phyloP scores from a whole-genome alignment of 2,888 invertebrate species.

The Lymantria dispar region DNA sequence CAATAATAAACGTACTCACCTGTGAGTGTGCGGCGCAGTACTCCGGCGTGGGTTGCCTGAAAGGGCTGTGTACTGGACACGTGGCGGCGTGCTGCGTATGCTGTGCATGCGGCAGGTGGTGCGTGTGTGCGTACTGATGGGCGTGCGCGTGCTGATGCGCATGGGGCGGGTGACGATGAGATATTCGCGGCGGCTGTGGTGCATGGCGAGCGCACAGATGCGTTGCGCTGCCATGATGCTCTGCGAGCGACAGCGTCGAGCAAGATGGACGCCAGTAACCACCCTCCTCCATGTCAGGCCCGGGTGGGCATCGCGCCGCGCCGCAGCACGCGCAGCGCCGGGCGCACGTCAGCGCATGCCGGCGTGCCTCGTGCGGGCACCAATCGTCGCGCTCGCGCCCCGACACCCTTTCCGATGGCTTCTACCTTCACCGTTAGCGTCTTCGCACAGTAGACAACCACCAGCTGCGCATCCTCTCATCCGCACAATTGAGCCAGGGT shows the following conservation, averaged over 20 bases:
- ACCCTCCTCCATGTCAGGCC: slow-evolving; percentile 78
- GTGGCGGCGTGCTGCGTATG: slow-evolving; percentile 67
- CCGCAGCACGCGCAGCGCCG: slow-evolving; percentile 80
- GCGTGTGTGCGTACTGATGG: slow-evolving; percentile 75
- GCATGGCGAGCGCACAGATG: slow-evolving; percentile 75
- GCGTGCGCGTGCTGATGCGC: slow-evolving; percentile 63
- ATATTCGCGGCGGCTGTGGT: slow-evolving; percentile 61
- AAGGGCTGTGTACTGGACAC: slow-evolving; percentile 90
- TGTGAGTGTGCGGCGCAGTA: slow-evolving; percentile 77
- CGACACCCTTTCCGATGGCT: slow-evolving; percentile 76
- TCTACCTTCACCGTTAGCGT: slow-evolving; percentile 59
- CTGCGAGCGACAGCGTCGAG: slow-evolving; percentile 76
- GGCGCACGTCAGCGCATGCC: slow-evolving; percentile 79
- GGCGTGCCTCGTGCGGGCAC: slow-evolving; percentile 80
- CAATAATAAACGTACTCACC: too few relatives aligned
- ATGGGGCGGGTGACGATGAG: slow-evolving; percentile 66
- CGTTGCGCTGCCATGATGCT: slow-evolving; percentile 74
- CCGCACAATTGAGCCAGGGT: slow-evolving; percentile 43
- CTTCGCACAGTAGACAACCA: slow-evolving; percentile 62
- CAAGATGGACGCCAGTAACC: slow-evolving; percentile 79
- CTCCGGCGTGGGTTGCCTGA: slow-evolving; percentile 83
- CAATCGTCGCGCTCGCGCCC: slow-evolving; percentile 79
- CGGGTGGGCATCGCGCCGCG: slow-evolving; percentile 77
- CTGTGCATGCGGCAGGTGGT: slow-evolving; percentile 69
- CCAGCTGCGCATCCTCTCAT: slow-evolving; percentile 73